These are phyloP conservation scores for Ichneumoninae sp. DNA, from an alignment of 2,888 invertebrate genomes.

Conservation along the genomic window DNA sequence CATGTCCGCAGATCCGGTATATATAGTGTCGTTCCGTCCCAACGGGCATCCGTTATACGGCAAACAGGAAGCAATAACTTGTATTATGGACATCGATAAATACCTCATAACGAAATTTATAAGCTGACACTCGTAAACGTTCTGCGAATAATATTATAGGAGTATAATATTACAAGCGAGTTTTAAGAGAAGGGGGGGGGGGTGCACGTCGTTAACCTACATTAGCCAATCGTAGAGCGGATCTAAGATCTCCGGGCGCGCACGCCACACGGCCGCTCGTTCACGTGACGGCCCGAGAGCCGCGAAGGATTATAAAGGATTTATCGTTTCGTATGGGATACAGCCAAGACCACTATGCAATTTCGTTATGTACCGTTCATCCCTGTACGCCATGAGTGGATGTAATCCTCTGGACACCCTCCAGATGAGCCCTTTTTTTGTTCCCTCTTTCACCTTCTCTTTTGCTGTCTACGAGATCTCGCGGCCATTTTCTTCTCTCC, in stretches of 20 bases:
- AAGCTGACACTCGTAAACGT: slow-evolving; percentile 29
- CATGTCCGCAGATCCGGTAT: slow-evolving; percentile 5
- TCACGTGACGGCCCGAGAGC: slow-evolving; percentile 59
- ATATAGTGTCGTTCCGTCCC: not conserved
- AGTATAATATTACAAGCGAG: slow-evolving; percentile 46
- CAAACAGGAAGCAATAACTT: slow-evolving; percentile 35
- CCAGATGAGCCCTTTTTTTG: slow-evolving; percentile 57
- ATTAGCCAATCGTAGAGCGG: slow-evolving; percentile 66
- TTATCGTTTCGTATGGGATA: slow-evolving; percentile 46
- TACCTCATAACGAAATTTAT: slow-evolving; percentile 31
- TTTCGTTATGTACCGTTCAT: slow-evolving; percentile 24
- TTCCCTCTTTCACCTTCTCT: slow-evolving; percentile 30
- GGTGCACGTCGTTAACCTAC: slow-evolving; percentile 69
- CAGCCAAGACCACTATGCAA: slow-evolving; percentile 23
- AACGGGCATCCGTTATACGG: slow-evolving; percentile 12
- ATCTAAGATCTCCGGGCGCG: slow-evolving; percentile 62
- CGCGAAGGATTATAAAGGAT: slow-evolving; percentile 56
- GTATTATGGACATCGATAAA: slow-evolving; percentile 27
- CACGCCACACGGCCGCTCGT: slow-evolving; percentile 58
- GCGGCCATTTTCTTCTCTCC: not conserved
- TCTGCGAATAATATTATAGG: slow-evolving; percentile 34
- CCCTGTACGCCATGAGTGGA: not conserved
- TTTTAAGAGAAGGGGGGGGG: slow-evolving; percentile 12
- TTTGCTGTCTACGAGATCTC: not conserved
- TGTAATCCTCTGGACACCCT: slow-evolving; percentile 12